These are phyloP conservation scores for Morphnarchus princeps DNA, from an alignment of 2,113 vertebrate species.

Conservation along the genomic window DNA sequence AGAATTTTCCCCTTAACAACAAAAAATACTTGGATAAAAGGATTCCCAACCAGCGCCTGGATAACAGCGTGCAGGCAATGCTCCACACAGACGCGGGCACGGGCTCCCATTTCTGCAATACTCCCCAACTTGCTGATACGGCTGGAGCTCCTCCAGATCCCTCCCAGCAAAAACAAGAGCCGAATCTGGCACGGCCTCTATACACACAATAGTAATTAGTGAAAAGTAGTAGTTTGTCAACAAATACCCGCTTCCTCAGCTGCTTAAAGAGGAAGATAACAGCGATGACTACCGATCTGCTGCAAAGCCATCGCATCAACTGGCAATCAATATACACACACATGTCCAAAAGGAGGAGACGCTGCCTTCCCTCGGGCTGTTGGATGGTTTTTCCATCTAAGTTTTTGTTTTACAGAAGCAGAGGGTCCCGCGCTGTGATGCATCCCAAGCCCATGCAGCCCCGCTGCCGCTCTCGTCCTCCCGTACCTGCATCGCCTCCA, in stretches of 20 bases:
- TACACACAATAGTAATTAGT: background rate
- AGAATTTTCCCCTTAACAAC: background rate
- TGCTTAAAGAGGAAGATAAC: background rate
- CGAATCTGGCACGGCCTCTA: background rate
- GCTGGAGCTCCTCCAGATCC: conserved; percentile 9
- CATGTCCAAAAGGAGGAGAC: background rate
- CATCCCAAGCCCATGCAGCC: background rate
- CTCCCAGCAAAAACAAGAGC: background rate
- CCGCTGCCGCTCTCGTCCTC: accelerated
- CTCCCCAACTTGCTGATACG: background rate
- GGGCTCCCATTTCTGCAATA: background rate
- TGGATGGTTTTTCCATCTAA: background rate
- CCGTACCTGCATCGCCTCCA: conserved; percentile 95
- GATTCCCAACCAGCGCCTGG: background rate
- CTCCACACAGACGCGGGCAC: background rate
- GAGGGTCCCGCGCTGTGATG: background rate
- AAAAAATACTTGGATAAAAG: background rate
- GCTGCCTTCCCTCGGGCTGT: accelerated
- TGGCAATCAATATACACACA: accelerated
- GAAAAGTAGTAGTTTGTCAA: background rate
- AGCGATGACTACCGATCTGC: background rate
- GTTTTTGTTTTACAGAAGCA: background rate
- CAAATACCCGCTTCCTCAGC: background rate
- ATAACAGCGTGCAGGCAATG: accelerated
- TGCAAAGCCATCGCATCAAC: background rate